Base-by-base conservation (phyloP, 1,140 invertebrate species). In the Drosophila kurseongensis region DNA sequence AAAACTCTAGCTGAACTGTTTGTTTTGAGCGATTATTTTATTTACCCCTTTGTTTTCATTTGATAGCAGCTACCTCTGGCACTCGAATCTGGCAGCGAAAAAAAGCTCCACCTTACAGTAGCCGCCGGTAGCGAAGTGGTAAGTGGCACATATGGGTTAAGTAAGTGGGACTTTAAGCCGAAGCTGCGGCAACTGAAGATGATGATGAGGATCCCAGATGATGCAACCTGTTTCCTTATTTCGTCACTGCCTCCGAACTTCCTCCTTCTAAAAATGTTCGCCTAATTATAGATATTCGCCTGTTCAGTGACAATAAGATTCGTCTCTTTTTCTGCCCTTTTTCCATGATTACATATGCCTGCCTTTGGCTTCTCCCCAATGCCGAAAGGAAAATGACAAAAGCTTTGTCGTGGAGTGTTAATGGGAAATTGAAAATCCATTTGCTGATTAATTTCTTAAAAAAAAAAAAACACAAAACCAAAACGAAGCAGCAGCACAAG, bases 361-460 rank as follows among this genome's bases (percentile, higher is more conserved):
- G 55, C 62, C 32, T 48, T 32, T 23, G 32, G 9, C 38, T 29
- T 16, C n/a, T 38, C 35, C 16, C 36, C 60, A 45, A 65, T n/a
- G 38, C 23, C 32, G 51, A 55, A 56, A 18, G 41, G 50, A 14
- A 56, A 71, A 47, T 69, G 65, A 68, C 73, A 76, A 74, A 56
- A 73, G 44, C 57, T 74, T 47, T 72, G 67, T 66, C 59, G 61
- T 29, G 16, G 44, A 67, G 83, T 80, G 84, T 88, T 88, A 88
- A 86, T 88, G 83, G 72, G 67, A 88, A 88, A 88, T 88, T 88
- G 84, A 88, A 88, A 88, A 88, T 88, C 83, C 83, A 88, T 88
- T 88, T 88, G 83, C 83, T 88, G 83, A 88, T 88, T 88, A 89
- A 88, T 88, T 88, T 88, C 83, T 77, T 8, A 44, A 36, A 54